Evolutionary conservation across 2,113 vertebrate species (phyloP).

Genomic region (Oryzias melastigma): DNA sequence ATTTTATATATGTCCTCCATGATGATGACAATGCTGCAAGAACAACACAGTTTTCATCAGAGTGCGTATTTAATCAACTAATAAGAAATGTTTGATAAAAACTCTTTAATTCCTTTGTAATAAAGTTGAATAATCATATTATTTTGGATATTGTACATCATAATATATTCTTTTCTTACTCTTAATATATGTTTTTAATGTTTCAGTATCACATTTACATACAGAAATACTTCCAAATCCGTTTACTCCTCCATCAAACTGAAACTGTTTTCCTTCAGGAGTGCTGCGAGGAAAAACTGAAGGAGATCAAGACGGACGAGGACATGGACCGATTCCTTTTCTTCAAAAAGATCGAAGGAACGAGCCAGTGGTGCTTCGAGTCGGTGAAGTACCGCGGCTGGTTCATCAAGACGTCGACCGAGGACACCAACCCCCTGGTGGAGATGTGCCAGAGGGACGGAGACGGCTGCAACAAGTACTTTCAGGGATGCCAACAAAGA

Average conservation of each 20-base stretch:
- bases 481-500: conserved; percentile 29
- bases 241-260: neutral
- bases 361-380: conserved; percentile 46
- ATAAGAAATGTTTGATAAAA: too few relatives aligned
- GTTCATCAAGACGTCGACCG: conserved; percentile 61
- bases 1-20: too few relatives aligned
- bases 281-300: neutral
- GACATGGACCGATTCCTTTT: conserved; percentile 64
- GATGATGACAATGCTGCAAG: too few relatives aligned
- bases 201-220: too few relatives aligned
- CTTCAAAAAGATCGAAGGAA: neutral
- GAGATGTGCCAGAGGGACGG: conserved; percentile 33
- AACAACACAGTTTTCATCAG: too few relatives aligned
- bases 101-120: too few relatives aligned
- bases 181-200: too few relatives aligned
- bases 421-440: neutral
- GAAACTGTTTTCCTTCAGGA: conserved; percentile 25
- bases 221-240: too few relatives aligned
- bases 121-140: too few relatives aligned
- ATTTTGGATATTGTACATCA: too few relatives aligned
- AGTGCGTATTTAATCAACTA: too few relatives aligned
- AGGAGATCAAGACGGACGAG: neutral
- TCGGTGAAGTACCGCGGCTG: conserved; percentile 52
- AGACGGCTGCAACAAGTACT: fast-evolving
- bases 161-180: too few relatives aligned